Evolutionary conservation across 2,888 invertebrate species (phyloP).

Genomic region (Creontiades dilutus): DNA sequence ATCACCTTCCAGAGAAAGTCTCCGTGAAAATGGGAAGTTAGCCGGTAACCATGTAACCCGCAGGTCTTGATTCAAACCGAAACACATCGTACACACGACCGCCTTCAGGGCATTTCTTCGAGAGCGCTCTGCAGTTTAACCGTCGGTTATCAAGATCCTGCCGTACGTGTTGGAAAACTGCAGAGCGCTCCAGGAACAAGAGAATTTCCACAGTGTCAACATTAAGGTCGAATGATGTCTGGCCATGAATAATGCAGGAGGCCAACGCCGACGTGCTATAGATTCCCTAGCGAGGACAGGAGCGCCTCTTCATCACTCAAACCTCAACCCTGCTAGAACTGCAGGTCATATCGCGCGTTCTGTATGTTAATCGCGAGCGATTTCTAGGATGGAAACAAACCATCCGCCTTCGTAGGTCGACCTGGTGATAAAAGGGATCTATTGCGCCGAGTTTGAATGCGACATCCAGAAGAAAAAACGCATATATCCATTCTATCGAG

Average conservation of each 20-base stretch:
- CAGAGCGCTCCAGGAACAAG: background rate
- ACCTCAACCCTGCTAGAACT: background rate
- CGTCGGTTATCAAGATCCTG: background rate
- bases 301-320: background rate
- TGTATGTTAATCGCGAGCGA: conserved; percentile 6
- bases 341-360: conserved; percentile 5
- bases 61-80: background rate
- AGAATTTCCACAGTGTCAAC: conserved; percentile 11
- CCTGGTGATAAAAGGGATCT: conserved; percentile 19
- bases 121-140: background rate
- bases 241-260: conserved; percentile 15
- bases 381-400: background rate
- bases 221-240: conserved; percentile 17
- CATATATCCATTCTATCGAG: background rate
- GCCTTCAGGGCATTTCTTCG: conserved; percentile 9
- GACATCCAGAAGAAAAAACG: background rate
- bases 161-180: conserved; percentile 23
- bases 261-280: background rate
- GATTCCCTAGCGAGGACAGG: background rate
- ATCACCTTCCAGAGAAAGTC: no score
- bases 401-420: background rate
- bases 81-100: background rate
- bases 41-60: no score
- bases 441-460: conserved; percentile 13
- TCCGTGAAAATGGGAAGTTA: no score